Evolutionary conservation across 2,888 invertebrate genomes (phyloP).

Genomic region (Archips xylosteana): DNA sequence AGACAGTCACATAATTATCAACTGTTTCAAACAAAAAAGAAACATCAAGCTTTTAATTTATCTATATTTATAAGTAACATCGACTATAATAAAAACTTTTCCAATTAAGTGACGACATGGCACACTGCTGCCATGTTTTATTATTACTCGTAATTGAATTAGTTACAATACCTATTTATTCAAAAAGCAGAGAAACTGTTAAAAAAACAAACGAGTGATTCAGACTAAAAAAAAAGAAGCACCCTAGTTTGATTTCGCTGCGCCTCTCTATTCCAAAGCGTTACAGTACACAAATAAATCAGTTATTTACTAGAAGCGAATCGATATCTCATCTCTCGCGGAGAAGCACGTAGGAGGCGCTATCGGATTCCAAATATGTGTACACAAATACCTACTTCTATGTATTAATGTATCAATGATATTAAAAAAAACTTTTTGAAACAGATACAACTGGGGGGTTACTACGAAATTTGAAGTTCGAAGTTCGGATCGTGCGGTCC

Average conservation of each 20-base stretch:
- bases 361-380: conserved; percentile 30
- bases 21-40: no score
- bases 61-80: no score
- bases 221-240: not conserved
- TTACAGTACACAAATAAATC: conserved; percentile 35
- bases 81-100: no score
- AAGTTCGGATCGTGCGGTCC: no score
- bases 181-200: not conserved
- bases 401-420: not conserved
- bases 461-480: no score
- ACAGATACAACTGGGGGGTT: not conserved
- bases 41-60: no score
- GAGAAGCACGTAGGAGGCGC: conserved; percentile 28
- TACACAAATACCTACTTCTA: conserved; percentile 11
- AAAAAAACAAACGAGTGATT: not conserved
- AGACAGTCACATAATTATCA: no score
- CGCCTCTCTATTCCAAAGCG: conserved; percentile 25
- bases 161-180: no score
- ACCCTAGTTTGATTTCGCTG: not conserved
- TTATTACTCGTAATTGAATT: no score
- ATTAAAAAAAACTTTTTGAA: not conserved
- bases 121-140: no score
- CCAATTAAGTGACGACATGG: no score
- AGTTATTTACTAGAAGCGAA: conserved; percentile 33
- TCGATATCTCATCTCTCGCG: conserved; percentile 35